phyloP scores from a whole-genome alignment of 1,140 invertebrate genomes.

The Lordiphosa stackelbergi region DNA sequence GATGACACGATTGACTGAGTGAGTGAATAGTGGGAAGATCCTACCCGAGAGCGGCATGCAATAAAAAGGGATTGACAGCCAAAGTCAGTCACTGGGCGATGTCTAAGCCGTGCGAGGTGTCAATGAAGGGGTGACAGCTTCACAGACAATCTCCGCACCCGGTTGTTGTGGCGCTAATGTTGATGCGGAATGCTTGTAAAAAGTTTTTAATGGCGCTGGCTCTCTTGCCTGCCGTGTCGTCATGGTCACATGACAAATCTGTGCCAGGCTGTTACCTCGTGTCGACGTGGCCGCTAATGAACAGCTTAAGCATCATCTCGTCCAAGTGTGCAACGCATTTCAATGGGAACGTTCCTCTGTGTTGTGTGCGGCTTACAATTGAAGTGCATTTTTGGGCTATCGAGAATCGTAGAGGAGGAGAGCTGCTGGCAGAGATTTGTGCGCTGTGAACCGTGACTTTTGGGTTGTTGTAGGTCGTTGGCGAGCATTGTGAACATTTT shows the following conservation, averaged over 20 bases:
- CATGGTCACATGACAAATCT: constrained; percentile 41
- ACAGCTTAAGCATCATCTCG: constrained; percentile 40
- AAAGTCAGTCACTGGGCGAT: constrained; percentile 19
- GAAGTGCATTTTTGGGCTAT: constrained; percentile 27
- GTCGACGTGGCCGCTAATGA: constrained; percentile 40
- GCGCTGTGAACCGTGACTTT: constrained; percentile 27
- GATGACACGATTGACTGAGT: constrained; percentile 50
- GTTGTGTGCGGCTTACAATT: constrained; percentile 6
- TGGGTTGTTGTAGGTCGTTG: constrained; percentile 26
- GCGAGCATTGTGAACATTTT: constrained; percentile 13
- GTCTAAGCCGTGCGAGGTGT: constrained; percentile 44
- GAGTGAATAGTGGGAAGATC: constrained; percentile 37
- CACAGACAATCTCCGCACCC: constrained; percentile 32
- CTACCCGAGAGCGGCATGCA: constrained; percentile 50
- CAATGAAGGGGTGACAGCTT: constrained; percentile 24
- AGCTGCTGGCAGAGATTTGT: constrained; percentile 22
- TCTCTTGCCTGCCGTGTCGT: constrained; percentile 25
- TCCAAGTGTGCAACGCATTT: constrained; percentile 35
- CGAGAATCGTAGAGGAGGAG: neutral
- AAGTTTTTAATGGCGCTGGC: constrained; percentile 52
- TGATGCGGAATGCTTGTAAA: constrained; percentile 61
- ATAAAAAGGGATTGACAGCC: constrained; percentile 64
- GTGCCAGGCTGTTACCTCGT: constrained; percentile 41
- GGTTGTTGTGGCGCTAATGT: constrained; percentile 37
- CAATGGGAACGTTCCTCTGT: constrained; percentile 19